Percentiles rank a stretch among this genome's conserved stretches.
Evolutionary conservation across 2,113 vertebrate species (phyloP).

Genomic region (Edolisoma coerulescens): DNA sequence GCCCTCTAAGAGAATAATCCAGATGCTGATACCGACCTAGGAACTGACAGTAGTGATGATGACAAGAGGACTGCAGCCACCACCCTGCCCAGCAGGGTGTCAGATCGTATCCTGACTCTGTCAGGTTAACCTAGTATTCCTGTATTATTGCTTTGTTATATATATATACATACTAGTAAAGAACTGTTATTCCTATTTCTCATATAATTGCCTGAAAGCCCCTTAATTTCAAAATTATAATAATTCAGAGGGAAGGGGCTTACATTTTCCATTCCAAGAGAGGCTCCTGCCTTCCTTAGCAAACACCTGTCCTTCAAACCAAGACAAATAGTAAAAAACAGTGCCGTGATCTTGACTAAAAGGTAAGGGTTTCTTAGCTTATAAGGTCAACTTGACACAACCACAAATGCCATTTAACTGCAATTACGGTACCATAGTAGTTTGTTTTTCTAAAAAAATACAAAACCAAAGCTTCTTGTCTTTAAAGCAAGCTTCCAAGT

Average conservation of each 20-base stretch:
- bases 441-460: neutral
- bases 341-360: neutral
- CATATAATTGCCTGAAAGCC: neutral
- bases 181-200: neutral
- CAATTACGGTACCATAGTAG: neutral
- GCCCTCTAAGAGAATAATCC: constrained; percentile 55
- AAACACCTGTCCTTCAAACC: neutral
- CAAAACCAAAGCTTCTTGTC: neutral
- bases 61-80: neutral
- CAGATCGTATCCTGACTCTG: neutral
- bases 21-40: constrained; percentile 73
- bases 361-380: neutral
- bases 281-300: neutral
- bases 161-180: too few relatives aligned
- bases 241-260: neutral
- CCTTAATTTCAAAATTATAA: neutral
- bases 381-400: neutral
- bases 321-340: neutral
- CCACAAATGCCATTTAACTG: neutral
- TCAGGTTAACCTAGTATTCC: neutral
- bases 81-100: neutral
- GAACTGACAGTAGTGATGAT: constrained; percentile 71
- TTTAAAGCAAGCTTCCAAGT: neutral
- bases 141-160: neutral
- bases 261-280: neutral